Evolutionary conservation across 2,888 invertebrate genomes (phyloP), one percentile per base, ranked within the genome.

Genomic region (Lacanobia wlatinum): DNA sequence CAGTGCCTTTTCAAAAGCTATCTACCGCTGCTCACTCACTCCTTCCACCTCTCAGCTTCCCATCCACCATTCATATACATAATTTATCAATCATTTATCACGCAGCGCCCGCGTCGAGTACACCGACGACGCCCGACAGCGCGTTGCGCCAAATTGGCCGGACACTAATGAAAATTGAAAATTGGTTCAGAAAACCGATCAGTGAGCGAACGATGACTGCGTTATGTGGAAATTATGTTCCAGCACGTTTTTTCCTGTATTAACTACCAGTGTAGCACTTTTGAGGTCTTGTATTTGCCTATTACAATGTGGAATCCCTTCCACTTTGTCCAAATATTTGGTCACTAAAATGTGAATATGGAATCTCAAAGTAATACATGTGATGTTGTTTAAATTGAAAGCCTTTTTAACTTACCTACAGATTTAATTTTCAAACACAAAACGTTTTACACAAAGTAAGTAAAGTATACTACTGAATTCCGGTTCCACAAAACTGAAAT

Each of bases 21-120:
- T 12, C 10, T 56, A 10, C 18, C 40, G 53, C 73, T 28, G 2
- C 1, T 23, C 46, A 50, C 60, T 74, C 8, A 48, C 56, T n/a
- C 4, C 59, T 78, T 63, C 8, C 16, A 16, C 66, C 63, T 46
- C 34, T 21, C 53, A 60, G 66, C 28, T 76, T 71, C 70, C 52
- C 71, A 72, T 70, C 73, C 68, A 70, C 73, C 66, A 61, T 75
- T 76, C 86, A 88, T 88, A 88, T 88, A 90, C 90, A 92, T 92
- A 91, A 90, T 91, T 91, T 91, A 93, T 91, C 90, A 91, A 90
- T 91, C 90, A 91, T 90, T 91, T 90, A 90, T 90, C 88, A 87
- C 72, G 71, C 72, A 65, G 59, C 63, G 43, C 79, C 75, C 74
- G 77, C 78, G 73, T 62, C 46, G 59, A 63, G 55, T 40, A 38